These are phyloP conservation scores for Smittia sp. DNA, from an alignment of 2,888 invertebrate species.

Conservation along the genomic window DNA sequence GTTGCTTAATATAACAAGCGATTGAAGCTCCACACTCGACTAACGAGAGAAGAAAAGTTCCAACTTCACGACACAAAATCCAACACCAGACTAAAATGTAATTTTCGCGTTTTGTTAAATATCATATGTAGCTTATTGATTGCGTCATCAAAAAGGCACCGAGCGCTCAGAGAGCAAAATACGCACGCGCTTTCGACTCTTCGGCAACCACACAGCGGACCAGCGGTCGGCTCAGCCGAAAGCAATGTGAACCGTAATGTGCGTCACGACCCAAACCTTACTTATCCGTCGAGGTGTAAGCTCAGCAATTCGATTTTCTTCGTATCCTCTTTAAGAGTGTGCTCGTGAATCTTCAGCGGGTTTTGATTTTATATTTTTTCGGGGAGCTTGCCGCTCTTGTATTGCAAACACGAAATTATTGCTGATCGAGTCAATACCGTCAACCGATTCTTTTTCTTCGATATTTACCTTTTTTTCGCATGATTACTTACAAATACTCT, in stretches of 20 bases:
- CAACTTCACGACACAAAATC: slow-evolving; percentile 31
- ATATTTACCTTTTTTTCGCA: neutral
- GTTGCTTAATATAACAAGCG: neutral
- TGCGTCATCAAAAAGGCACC: slow-evolving; percentile 3
- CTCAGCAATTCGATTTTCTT: neutral
- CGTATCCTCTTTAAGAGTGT: neutral
- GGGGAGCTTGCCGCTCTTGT: neutral
- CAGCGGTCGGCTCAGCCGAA: neutral
- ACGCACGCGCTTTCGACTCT: slow-evolving; percentile 24
- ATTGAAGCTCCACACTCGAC: neutral
- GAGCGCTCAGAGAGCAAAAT: slow-evolving; percentile 23
- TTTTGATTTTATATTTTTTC: neutral
- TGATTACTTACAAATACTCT: neutral
- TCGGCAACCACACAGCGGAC: neutral
- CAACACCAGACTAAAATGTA: slow-evolving; percentile 24
- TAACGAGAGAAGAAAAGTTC: neutral
- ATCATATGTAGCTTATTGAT: slow-evolving; percentile 36
- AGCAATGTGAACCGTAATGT: neutral
- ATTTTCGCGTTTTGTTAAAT: slow-evolving; percentile 33
- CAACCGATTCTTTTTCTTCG: neutral
- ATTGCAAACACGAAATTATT: no score
- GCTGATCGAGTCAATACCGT: neutral
- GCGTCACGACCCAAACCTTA: neutral
- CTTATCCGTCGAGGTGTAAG: neutral
- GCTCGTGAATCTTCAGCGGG: neutral